Base-by-base conservation (phyloP, 2,888 invertebrate species). In the Aradus depressus region DNA sequence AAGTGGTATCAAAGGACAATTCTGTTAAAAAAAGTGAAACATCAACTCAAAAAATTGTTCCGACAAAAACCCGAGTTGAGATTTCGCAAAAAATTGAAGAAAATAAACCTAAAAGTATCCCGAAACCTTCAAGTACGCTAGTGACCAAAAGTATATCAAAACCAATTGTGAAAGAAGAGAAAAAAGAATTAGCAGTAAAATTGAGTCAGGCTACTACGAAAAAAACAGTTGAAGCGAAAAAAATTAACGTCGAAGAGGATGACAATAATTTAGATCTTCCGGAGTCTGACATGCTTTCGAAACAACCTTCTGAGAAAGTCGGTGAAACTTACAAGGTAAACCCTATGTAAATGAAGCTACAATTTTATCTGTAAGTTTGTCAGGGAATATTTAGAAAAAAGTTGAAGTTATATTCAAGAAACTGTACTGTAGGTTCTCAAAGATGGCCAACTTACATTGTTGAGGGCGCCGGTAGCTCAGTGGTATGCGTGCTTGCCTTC, bases 221-320 rank as follows among this genome's bases (percentile, higher is more conserved):
- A n/a, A 45, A 45, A 10, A 23, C 22, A 10, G 25, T 10, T 8
- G 35, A 37, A 14, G 37, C 23, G 22, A 45, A 45, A 32, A 37
- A 18, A 22, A 45, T 6, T 45, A 10, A 18, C 18, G 25, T 23
- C 14, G 12, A 45, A 4, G 45, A 59, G 59, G 53, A 65, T 12
- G 81, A 82, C 53, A 86, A 85, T 62, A 81, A 84, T 62, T 75
- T 84, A 32, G 82, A 80, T 19, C 83, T 84, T 57, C 84, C 86
- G 0, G 87, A 87, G 68, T 88, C 87, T 64, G 87, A 88, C 65
- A 84, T 86, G 63, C 73, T 88, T 3, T 87, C 87, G 5, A 76
- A 86, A 32, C 87, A 89, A 63, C 88, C 88, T 1, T 81, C 84
- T 6, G 86, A 88, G 68, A 81, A 83, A 59, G 81, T 85, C 5